Evolutionary conservation across 2,797 vertebrate species (phyloP).

Genomic region (Pangasius krempfi): DNA sequence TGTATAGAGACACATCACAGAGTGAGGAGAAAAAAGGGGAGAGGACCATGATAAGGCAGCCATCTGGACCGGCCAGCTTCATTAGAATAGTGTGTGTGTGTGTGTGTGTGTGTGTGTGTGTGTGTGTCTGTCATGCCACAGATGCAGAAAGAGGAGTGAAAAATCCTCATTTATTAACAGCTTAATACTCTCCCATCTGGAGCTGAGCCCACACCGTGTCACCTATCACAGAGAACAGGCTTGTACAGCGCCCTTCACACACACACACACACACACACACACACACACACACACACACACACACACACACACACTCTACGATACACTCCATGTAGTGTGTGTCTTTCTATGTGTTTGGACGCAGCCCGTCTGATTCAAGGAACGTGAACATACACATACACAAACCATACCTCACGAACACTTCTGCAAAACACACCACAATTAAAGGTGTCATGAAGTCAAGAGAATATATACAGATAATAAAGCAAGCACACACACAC

Average conservation of each 20-base stretch:
- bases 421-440: background rate
- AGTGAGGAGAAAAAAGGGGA: slow-evolving; percentile 36
- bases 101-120: slow-evolving; percentile 62
- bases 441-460: background rate
- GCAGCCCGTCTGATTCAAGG: slow-evolving; percentile 15
- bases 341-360: slow-evolving; percentile 16
- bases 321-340: slow-evolving; percentile 17
- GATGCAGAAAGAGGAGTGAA: slow-evolving; percentile 84
- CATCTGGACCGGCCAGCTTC: slow-evolving; percentile 89
- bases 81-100: slow-evolving; percentile 78
- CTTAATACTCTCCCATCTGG: slow-evolving; percentile 89
- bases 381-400: slow-evolving; percentile 28
- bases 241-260: slow-evolving; percentile 71
- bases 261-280: slow-evolving; percentile 31
- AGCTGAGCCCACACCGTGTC: slow-evolving; percentile 78
- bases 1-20: slow-evolving; percentile 43
- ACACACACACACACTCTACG: background rate
- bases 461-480: background rate
- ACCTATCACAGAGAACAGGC: slow-evolving; percentile 79
- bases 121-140: slow-evolving; percentile 83
- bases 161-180: slow-evolving; percentile 89
- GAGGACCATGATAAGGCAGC: slow-evolving; percentile 76
- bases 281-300: background rate
- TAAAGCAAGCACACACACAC: slow-evolving; percentile 22
- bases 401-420: slow-evolving; percentile 20